Conservation (phyloP, 64 coral and sea anemone genomes). For the Actinia equina region DNA sequence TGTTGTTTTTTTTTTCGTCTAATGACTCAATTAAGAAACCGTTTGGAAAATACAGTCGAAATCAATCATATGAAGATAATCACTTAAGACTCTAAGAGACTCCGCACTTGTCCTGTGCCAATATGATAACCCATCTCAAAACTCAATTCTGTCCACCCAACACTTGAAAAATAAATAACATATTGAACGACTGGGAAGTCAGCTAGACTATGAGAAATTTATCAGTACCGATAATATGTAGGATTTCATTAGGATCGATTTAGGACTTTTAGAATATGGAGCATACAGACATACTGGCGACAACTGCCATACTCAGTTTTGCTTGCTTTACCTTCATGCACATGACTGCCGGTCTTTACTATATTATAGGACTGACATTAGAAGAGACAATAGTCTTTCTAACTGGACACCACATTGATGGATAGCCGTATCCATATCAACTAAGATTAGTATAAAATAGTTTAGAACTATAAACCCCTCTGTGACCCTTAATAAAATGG, state of each 20-base stretch:
- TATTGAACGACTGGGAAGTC: background rate
- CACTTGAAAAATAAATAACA: background rate
- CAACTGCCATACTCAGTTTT: background rate
- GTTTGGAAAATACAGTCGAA: background rate
- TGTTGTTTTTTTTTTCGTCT: background rate
- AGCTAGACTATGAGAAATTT: background rate
- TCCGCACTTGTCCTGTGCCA: background rate
- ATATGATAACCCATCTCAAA: background rate
- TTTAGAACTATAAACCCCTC: background rate
- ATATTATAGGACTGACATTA: background rate
- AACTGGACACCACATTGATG: background rate
- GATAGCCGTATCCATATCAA: background rate
- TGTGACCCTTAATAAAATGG: background rate
- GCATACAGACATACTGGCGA: background rate
- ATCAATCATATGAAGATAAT: slow-evolving; percentile 10
- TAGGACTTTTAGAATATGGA: background rate
- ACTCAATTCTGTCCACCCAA: background rate
- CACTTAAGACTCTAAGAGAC: slow-evolving; percentile 12
- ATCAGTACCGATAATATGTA: background rate
- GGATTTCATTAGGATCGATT: background rate
- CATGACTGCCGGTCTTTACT: background rate
- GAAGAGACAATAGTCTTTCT: background rate
- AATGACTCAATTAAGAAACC: background rate
- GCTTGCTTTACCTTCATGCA: background rate
- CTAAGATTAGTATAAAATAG: background rate